Percentiles rank a stretch among this genome's conserved stretches.
Evolutionary conservation across 2,113 vertebrate genomes (phyloP).

Genomic region (Sebastes fasciatus): DNA sequence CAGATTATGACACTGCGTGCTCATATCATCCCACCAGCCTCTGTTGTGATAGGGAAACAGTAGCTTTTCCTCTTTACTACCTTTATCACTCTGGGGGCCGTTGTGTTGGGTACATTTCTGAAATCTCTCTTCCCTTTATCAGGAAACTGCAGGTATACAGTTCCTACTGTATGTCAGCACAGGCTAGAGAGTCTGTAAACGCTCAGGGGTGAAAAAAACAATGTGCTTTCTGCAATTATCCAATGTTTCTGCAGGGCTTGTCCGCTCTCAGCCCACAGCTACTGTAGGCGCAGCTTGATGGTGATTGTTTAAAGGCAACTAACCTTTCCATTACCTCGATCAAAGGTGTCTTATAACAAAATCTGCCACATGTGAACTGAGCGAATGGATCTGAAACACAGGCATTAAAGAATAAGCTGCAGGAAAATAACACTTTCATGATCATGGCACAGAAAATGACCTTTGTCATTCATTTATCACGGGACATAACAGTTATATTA

Average conservation of each 20-base stretch:
- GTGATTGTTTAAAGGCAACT: conserved; percentile 51
- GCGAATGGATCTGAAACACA: conserved; percentile 22
- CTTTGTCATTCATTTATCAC: neutral
- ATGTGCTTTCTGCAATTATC: conserved; percentile 61
- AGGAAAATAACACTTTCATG: conserved; percentile 19
- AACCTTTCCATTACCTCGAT: conserved; percentile 55
- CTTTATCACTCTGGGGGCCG: conserved; percentile 36
- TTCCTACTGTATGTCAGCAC: conserved; percentile 50
- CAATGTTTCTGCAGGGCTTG: conserved; percentile 24
- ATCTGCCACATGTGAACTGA: conserved; percentile 9
- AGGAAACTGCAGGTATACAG: conserved; percentile 68
- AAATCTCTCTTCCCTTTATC: conserved; percentile 68
- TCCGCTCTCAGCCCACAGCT: conserved; percentile 28
- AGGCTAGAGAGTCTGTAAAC: conserved; percentile 48
- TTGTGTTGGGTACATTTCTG: conserved; percentile 57
- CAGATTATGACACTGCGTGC: conserved; percentile 43
- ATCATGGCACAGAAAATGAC: conserved; percentile 21
- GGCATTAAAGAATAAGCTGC: neutral
- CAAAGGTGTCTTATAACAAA: conserved; percentile 40
- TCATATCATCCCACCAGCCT: conserved; percentile 44
- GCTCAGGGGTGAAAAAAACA: conserved; percentile 56
- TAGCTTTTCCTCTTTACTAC: conserved; percentile 27
- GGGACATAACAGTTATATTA: neutral
- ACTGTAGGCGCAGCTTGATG: conserved; percentile 6
- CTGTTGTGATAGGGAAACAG: conserved; percentile 42